These are phyloP conservation scores for Sphaeramia orbicularis DNA, from an alignment of 2,797 vertebrate species.

Conservation along the genomic window DNA sequence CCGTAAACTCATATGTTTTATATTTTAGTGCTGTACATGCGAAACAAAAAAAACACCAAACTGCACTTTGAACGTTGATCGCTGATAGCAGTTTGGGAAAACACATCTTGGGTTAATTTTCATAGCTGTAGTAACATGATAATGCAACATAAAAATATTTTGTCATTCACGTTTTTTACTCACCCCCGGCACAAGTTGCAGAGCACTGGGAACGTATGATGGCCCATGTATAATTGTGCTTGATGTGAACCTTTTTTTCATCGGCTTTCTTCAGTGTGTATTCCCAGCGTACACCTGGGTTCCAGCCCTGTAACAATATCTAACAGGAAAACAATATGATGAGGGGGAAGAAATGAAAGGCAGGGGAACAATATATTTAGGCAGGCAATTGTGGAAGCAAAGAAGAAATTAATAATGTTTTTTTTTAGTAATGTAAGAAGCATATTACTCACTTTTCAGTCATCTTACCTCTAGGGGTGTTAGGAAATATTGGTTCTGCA, in stretches of 20 bases:
- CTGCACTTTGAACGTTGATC: background rate
- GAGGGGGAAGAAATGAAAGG: background rate
- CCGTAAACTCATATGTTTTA: no score
- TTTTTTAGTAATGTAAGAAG: background rate
- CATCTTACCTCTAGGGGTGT: no score
- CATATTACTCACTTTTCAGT: no score
- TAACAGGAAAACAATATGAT: conserved; percentile 55
- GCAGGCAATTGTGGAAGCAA: background rate
- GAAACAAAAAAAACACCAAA: background rate
- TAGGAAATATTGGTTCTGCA: no score
- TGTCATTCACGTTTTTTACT: background rate
- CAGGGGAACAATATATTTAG: background rate
- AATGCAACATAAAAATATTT: background rate
- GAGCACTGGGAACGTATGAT: conserved; percentile 88
- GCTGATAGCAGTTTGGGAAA: conserved; percentile 12
- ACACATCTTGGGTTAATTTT: conserved; percentile 1
- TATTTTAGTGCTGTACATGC: no score
- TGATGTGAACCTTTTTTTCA: conserved; percentile 74
- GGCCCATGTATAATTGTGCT: conserved; percentile 90
- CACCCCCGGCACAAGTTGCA: conserved; percentile 90
- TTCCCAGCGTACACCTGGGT: conserved; percentile 91
- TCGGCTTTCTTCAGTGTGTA: conserved; percentile 83
- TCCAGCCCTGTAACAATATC: conserved; percentile 91
- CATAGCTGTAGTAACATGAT: background rate
- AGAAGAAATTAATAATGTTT: background rate